Base-by-base conservation (phyloP, 2,113 vertebrate species). In the Plectropomus leopardus region DNA sequence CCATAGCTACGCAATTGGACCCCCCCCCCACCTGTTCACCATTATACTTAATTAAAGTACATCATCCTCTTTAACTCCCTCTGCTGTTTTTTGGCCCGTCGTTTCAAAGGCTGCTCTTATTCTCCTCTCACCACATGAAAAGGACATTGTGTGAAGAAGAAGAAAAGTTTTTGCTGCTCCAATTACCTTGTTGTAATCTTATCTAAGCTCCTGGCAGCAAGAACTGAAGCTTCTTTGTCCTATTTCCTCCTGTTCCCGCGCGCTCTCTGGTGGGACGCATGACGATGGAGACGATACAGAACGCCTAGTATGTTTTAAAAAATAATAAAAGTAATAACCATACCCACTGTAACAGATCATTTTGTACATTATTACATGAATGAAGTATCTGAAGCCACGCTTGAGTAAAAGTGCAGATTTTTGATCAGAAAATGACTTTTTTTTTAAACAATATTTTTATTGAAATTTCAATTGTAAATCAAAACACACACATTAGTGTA, bases 111-210 rank as follows among this genome's bases (percentile, higher is more conserved):
- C 76, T 51, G 78, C 71, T 54, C 68, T 86, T 80, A 53, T 79
- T 83, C 48, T 58, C 55, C 59, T 76, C 72, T 21, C 69, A 24
- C 67, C 47, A 76, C 50, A 85, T 76, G 65, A 88, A 40, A 90
- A 79, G 75, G 28, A 86, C 68, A 72, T 61, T 72, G 71, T 78
- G 72, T n/a, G 24, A 3, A 65, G 36, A n/a, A 50, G 8, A 17
- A 48, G 45, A 44, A 60, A 61, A 61, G 23, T 71, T 84, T 72
- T 76, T 59, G 47, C 82, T 81, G 78, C 82, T 89, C 85, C 80
- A 87, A 82, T 92, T 92, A 85, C 80, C 80, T 80, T 82, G 60
- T 83, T 86, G 66, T 71, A 64, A 90, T 91, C 83, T 86, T 58
- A 87, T 90, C 88, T 81, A 13, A 77, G 68, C 60, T 66, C 40